phyloP scores from a whole-genome alignment of 2,888 invertebrate genomes.

The Leptura quadrifasciata region DNA sequence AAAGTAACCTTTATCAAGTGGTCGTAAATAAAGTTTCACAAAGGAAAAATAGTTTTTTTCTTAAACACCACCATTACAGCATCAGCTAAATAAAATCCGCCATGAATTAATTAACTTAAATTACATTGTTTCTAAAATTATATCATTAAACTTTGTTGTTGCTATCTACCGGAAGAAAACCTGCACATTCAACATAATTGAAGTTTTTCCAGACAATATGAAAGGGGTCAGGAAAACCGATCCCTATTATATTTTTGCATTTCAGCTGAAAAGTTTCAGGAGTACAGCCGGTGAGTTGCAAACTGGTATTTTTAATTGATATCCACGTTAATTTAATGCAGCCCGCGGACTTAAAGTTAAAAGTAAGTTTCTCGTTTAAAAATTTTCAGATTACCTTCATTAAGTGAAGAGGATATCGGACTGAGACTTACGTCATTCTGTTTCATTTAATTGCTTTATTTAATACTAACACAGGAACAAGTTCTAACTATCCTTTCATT shows the following conservation, averaged over 20 bases:
- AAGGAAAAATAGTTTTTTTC: too few relatives aligned
- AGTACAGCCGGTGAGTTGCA: constrained; percentile 18
- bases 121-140: too few relatives aligned
- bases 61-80: too few relatives aligned
- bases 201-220: constrained; percentile 4
- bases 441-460: constrained; percentile 30
- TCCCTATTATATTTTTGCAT: constrained; percentile 27
- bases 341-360: constrained; percentile 29
- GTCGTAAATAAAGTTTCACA: too few relatives aligned
- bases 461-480: neutral
- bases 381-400: constrained; percentile 33
- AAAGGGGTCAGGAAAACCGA: constrained; percentile 9
- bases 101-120: too few relatives aligned
- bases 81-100: too few relatives aligned
- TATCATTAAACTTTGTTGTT: neutral
- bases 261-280: constrained; percentile 27
- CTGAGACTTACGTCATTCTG: constrained; percentile 8
- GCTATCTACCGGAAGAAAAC: neutral
- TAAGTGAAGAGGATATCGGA: constrained; percentile 29
- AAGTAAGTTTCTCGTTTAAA: constrained; percentile 37
- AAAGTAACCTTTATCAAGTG: too few relatives aligned
- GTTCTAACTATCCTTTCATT: neutral
- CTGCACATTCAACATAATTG: constrained; percentile 13
- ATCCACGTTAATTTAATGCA: constrained; percentile 32
- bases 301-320: constrained; percentile 41